Evolutionary conservation across 1,140 invertebrate species (phyloP).

Genomic region (Drosophila rhopaloa): DNA sequence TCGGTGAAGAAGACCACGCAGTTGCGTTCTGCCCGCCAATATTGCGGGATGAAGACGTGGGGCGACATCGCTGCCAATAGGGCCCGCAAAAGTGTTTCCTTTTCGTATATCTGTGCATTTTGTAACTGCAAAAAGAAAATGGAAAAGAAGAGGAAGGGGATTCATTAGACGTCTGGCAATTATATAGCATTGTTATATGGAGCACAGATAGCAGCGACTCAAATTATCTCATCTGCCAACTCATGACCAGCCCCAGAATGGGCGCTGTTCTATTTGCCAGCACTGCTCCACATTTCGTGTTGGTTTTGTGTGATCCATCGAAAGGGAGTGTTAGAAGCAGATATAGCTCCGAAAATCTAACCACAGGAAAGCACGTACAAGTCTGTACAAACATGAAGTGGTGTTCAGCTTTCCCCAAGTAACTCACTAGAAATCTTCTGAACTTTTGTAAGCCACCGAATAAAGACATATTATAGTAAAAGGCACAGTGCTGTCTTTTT

Average conservation of each 20-base stretch:
- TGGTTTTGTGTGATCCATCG: constrained; percentile 4
- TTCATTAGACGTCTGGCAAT: background rate
- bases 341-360: constrained; percentile 10
- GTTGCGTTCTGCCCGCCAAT: constrained; percentile 86
- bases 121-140: constrained; percentile 86
- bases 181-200: background rate
- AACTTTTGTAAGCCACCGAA: background rate
- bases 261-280: constrained; percentile 9
- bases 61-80: constrained; percentile 87
- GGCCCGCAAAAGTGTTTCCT: constrained; percentile 87
- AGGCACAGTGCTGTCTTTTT: too few relatives aligned
- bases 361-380: constrained; percentile 13
- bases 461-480: too few relatives aligned
- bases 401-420: background rate
- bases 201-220: background rate
- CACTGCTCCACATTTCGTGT: constrained; percentile 24
- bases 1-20: constrained; percentile 89
- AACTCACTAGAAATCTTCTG: background rate
- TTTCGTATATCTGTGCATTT: constrained; percentile 90
- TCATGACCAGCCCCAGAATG: background rate
- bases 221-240: constrained; percentile 15
- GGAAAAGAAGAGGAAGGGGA: background rate
- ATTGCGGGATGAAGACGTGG: constrained; percentile 88
- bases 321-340: constrained; percentile 3
- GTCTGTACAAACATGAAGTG: background rate